Evolutionary conservation across 2,888 invertebrate species (phyloP).

Genomic region (Trissolcus brochymenae): DNA sequence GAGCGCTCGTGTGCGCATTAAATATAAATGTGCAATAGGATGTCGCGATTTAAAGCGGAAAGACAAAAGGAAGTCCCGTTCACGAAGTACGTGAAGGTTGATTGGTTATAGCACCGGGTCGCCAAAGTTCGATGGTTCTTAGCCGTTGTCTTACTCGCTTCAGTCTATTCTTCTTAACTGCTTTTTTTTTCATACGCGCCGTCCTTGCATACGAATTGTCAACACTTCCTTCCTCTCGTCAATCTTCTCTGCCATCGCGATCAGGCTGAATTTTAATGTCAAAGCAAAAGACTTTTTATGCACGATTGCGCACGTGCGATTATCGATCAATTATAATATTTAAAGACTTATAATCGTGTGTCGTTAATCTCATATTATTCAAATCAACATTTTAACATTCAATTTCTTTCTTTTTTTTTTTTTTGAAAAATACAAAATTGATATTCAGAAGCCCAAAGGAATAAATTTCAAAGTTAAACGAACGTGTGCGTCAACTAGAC

Average conservation of each 20-base stretch:
- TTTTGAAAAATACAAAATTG: background rate
- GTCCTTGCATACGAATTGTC: conserved; percentile 72
- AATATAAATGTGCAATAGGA: conserved; percentile 9
- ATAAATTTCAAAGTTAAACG: background rate
- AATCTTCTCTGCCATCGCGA: conserved; percentile 66
- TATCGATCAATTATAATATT: conserved; percentile 54
- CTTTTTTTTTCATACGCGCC: conserved; percentile 34
- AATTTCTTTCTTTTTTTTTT: background rate
- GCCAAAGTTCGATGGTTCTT: conserved; percentile 71
- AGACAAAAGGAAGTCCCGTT: conserved; percentile 73
- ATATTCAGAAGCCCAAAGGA: background rate
- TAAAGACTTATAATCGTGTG: background rate
- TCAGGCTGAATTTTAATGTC: conserved; percentile 71
- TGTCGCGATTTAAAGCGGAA: conserved; percentile 67
- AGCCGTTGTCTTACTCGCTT: conserved; percentile 46
- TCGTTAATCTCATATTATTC: conserved; percentile 12
- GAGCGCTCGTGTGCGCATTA: background rate
- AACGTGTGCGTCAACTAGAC: background rate
- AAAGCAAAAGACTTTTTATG: conserved; percentile 39
- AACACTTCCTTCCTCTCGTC: conserved; percentile 74
- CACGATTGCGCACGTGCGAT: conserved; percentile 53
- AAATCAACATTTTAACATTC: conserved; percentile 3
- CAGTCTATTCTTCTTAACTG: conserved; percentile 24
- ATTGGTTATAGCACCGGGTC: conserved; percentile 70
- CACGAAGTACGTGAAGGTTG: conserved; percentile 67